Conservation (phyloP, 1,140 invertebrate genomes). For the Helicoverpa zea region DNA sequence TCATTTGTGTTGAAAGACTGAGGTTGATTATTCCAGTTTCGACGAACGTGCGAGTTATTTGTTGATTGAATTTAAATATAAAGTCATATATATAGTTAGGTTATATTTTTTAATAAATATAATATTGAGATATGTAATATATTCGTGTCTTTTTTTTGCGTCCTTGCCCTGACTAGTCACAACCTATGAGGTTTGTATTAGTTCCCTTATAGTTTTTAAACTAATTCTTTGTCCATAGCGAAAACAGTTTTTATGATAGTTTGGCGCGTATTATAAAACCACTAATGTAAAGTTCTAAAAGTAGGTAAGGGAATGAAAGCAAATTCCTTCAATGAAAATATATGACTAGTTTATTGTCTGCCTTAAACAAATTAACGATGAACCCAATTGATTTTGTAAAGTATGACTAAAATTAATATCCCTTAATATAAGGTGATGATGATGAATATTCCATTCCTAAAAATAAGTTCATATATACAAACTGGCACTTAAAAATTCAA, state of each 20-base stretch:
- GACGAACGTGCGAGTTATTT: conserved; percentile 85
- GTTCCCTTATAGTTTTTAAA: too few species aligned
- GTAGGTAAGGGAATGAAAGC: too few species aligned
- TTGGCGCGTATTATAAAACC: too few species aligned
- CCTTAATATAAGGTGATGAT: conserved; percentile 36
- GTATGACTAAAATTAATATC: background rate
- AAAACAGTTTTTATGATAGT: too few species aligned
- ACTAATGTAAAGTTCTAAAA: too few species aligned
- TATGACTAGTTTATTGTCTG: conserved; percentile 48
- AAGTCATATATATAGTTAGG: conserved; percentile 87
- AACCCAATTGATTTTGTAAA: conserved; percentile 5
- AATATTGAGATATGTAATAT: conserved; percentile 87
- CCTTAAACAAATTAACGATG: background rate
- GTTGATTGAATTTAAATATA: conserved; percentile 87
- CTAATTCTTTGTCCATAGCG: too few species aligned
- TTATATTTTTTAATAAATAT: conserved; percentile 87
- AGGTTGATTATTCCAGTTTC: conserved; percentile 86
- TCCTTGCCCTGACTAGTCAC: background rate
- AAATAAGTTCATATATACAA: conserved; percentile 19
- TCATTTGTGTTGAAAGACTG: conserved; percentile 84
- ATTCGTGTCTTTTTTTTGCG: conserved; percentile 68
- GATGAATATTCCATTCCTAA: conserved; percentile 6
- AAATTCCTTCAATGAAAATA: background rate
- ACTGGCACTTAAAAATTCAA: conserved; percentile 34
- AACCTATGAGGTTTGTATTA: too few species aligned